Percentiles rank a stretch among this genome's conserved stretches.
Conservation (phyloP, 2,888 invertebrate species). For the Nephrotoma appendiculata region DNA sequence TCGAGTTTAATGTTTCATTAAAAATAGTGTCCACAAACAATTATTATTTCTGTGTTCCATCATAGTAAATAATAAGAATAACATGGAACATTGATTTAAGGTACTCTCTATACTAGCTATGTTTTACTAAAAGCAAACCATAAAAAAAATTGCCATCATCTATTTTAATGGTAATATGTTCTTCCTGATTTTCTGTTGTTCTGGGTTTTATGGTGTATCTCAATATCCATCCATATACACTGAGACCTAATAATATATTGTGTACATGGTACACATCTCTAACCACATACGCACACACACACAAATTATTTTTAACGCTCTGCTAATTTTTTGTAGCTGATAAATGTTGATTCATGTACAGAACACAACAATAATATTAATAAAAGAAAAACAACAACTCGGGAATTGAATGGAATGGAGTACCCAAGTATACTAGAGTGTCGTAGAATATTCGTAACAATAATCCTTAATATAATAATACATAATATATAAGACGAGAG, state of each 20-base stretch:
- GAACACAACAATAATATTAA: background rate
- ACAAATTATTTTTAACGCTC: background rate
- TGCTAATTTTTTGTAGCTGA: constrained; percentile 1
- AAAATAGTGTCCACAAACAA: no score
- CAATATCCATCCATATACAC: background rate
- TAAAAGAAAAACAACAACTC: background rate
- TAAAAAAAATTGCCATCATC: background rate
- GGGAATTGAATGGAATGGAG: background rate
- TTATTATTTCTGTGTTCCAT: no score
- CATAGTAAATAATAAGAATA: no score
- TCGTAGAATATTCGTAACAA: background rate
- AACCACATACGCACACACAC: background rate
- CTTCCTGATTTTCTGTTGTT: background rate
- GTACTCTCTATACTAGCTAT: background rate
- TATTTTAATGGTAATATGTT: background rate
- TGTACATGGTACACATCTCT: background rate
- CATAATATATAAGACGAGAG: background rate
- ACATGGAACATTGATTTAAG: background rate
- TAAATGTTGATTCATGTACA: background rate
- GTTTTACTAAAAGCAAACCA: background rate
- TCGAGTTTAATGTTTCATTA: no score
- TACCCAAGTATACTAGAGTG: background rate
- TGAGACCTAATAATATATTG: background rate
- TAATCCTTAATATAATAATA: background rate
- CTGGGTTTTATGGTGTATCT: background rate